Base-by-base conservation (phyloP, 2,797 vertebrate genomes). In the Sebastes flavidus region DNA sequence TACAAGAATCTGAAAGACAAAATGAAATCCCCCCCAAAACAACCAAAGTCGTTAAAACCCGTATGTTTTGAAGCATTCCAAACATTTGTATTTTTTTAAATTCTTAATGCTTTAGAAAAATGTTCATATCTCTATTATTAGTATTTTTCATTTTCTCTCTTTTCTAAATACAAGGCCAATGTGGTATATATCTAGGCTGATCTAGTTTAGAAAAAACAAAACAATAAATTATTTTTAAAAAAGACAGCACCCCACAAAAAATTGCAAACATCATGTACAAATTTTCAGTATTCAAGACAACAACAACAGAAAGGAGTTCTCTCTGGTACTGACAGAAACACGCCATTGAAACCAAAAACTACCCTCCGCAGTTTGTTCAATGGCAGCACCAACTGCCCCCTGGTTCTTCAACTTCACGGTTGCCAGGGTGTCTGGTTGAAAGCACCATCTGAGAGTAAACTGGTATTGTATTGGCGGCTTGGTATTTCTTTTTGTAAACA, bases 141-240 rank as follows among this genome's bases (percentile, higher is more conserved):
- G 95, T 96, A 96, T 95, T 96, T 92, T 94, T 94, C 84, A 91
- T 96, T 95, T 94, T 91, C 90, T 95, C 90, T 95, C 87, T 95
- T 95, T 94, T 94, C 95, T 96, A 96, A 96, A 96, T 96, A 96
- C 95, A 97, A 97, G 96, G 96, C 96, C 96, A 96, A 96, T 96
- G 95, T 95, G 96, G 96, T 97, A 95, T 97, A 95, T 95, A 95
- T 94, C 95, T 96, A 96, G 94, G 93, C 94, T 94, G 92, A 94
- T 95, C 94, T 96, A 96, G 93, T 94, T 94, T 93, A 92, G 89
- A 94, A 96, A 91, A 92, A 79, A 78, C 59, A 89, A 89, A 92
- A 94, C 81, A 94, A 95, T 95, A 95, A 96, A 95, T 95, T 94
- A 96, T 93, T 88, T 85, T 68, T 65, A 84, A 85, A 86, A 91